Percentiles rank a stretch among this genome's conserved stretches.
phyloP scores from a whole-genome alignment of 2,113 vertebrate genomes.

The Pholis gunnellus region DNA sequence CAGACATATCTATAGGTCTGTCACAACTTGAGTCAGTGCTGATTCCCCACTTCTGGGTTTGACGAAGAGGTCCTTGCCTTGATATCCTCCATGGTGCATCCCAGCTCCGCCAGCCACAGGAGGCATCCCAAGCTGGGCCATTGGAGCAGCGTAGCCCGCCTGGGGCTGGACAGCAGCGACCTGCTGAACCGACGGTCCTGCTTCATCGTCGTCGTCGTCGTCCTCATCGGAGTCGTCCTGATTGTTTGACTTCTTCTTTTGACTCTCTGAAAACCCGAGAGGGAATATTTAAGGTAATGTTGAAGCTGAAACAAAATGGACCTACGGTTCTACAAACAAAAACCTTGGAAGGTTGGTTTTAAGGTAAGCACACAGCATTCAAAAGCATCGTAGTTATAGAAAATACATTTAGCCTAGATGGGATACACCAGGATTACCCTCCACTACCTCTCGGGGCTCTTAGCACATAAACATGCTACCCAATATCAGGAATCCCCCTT shows the following conservation, averaged over 20 bases:
- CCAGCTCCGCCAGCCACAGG: slow-evolving; percentile 89
- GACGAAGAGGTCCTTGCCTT: slow-evolving; percentile 64
- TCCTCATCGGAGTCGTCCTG: slow-evolving; percentile 97
- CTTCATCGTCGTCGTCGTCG: slow-evolving; percentile 91
- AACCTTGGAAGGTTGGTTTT: neutral
- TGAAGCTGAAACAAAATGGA: neutral
- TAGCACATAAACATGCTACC: neutral
- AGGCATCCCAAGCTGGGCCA: slow-evolving; percentile 93
- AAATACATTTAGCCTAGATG: neutral
- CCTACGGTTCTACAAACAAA: neutral
- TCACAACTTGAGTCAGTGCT: neutral
- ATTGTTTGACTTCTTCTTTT: slow-evolving; percentile 93
- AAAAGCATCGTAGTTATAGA: neutral
- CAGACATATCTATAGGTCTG: too few species aligned
- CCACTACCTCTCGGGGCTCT: neutral
- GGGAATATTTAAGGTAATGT: neutral
- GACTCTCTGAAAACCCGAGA: slow-evolving; percentile 85
- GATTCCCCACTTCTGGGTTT: neutral
- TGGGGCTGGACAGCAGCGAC: slow-evolving; percentile 90
- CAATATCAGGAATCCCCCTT: neutral
- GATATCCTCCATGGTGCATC: slow-evolving; percentile 90
- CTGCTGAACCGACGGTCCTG: slow-evolving; percentile 92
- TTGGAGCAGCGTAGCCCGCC: slow-evolving; percentile 89
- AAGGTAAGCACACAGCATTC: neutral
- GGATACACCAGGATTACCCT: neutral